Percentiles rank a stretch among this genome's conserved stretches.
Conservation (phyloP, 2,888 invertebrate species). For the Exephanes ischioxanthus region DNA sequence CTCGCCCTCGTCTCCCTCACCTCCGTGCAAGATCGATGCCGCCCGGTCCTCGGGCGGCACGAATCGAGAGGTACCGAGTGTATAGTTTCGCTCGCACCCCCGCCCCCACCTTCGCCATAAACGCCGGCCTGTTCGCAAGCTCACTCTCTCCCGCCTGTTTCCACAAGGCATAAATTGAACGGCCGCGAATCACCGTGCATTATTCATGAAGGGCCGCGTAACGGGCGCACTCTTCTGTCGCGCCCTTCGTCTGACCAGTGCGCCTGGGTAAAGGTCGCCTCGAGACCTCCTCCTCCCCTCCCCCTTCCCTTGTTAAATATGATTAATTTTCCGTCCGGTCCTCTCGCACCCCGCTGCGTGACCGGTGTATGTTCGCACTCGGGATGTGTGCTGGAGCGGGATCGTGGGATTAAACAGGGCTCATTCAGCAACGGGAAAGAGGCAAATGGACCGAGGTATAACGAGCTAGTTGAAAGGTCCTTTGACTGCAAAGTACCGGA, state of each 20-base stretch:
- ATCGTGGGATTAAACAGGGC: constrained; percentile 26
- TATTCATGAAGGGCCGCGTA: constrained; percentile 73
- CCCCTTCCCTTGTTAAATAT: constrained; percentile 70
- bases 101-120: constrained; percentile 6
- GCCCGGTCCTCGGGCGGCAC: background rate
- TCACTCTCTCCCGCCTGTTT: constrained; percentile 61
- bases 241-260: background rate
- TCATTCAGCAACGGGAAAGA: constrained; percentile 27
- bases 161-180: constrained; percentile 75
- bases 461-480: constrained; percentile 47
- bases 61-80: constrained; percentile 45
- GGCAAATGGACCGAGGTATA: constrained; percentile 9
- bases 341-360: constrained; percentile 20
- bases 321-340: constrained; percentile 76
- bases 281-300: background rate
- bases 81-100: constrained; percentile 27
- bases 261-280: constrained; percentile 53
- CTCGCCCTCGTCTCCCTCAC: constrained; percentile 2
- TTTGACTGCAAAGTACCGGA: constrained; percentile 56
- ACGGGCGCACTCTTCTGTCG: constrained; percentile 15
- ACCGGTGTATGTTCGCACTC: constrained; percentile 42
- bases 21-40: constrained; percentile 18
- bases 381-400: constrained; percentile 20
- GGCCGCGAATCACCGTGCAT: constrained; percentile 75
- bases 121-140: constrained; percentile 26